phyloP scores from a whole-genome alignment of 2,797 vertebrate genomes.

The Austrolebias charrua region DNA sequence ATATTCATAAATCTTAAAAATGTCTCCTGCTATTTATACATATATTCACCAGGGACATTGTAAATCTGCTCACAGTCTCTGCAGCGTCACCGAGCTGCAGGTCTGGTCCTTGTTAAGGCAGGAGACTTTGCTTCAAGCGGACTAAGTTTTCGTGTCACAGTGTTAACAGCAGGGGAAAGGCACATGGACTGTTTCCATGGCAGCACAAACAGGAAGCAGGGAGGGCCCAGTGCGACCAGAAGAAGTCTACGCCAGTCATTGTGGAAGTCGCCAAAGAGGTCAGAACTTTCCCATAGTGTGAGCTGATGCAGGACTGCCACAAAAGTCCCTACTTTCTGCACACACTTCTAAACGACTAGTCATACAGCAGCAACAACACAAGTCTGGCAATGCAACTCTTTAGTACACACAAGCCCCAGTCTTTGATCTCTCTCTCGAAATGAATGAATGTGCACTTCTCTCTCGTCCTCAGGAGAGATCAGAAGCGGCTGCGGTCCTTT shows the following conservation, averaged over 20 bases:
- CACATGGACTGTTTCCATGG: constrained; percentile 64
- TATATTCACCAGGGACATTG: constrained; percentile 9
- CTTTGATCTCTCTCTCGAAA: constrained; percentile 12
- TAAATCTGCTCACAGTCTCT: constrained; percentile 47
- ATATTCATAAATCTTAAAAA: constrained; percentile 53
- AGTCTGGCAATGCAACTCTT: too few relatives aligned
- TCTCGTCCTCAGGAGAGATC: constrained; percentile 8
- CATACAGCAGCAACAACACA: too few relatives aligned
- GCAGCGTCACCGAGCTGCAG: constrained; percentile 29
- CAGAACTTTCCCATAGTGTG: constrained; percentile 64
- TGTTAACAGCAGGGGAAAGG: constrained; percentile 36
- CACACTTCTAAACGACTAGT: neutral
- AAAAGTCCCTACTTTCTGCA: neutral
- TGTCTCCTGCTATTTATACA: constrained; percentile 20
- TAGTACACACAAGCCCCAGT: too few relatives aligned
- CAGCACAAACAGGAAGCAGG: constrained; percentile 73
- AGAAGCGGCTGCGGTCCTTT: constrained; percentile 29
- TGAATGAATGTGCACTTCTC: neutral
- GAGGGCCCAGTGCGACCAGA: constrained; percentile 48
- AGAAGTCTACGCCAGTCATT: constrained; percentile 37
- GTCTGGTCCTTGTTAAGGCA: constrained; percentile 12
- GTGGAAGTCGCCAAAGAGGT: constrained; percentile 53
- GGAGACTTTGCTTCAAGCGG: constrained; percentile 15
- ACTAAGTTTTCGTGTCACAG: constrained; percentile 36
- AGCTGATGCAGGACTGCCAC: constrained; percentile 14